Evolutionary conservation across 2,888 invertebrate species (phyloP).

Genomic region (Sphaerophoria taeniata): DNA sequence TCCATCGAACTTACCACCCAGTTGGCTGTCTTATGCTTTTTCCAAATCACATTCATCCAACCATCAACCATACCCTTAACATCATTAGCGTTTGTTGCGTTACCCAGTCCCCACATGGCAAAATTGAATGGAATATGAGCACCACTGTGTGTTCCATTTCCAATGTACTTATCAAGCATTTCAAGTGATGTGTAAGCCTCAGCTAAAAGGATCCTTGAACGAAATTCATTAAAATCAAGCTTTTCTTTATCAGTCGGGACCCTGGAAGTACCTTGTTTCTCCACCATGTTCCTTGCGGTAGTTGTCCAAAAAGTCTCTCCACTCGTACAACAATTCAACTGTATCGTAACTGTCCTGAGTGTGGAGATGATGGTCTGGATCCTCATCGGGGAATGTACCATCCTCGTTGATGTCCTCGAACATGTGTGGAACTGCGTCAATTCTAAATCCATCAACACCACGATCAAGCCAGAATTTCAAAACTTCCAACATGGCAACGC

Average conservation of each 20-base stretch:
- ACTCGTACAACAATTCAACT: slow-evolving; percentile 85
- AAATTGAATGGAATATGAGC: slow-evolving; percentile 88
- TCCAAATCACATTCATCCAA: slow-evolving; percentile 86
- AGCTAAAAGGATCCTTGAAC: slow-evolving; percentile 10
- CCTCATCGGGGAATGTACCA: slow-evolving; percentile 83
- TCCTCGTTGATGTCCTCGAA: slow-evolving; percentile 82
- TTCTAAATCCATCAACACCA: slow-evolving; percentile 90
- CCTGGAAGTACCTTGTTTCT: slow-evolving; percentile 77
- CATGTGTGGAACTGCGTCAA: slow-evolving; percentile 87
- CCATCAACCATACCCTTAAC: slow-evolving; percentile 84
- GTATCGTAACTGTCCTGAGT: slow-evolving; percentile 86
- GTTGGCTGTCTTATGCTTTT: slow-evolving; percentile 84
- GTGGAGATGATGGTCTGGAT: slow-evolving; percentile 85
- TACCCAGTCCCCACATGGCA: slow-evolving; percentile 83
- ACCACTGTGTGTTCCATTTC: slow-evolving; percentile 83
- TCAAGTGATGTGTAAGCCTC: slow-evolving; percentile 84
- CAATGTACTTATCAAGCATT: slow-evolving; percentile 85
- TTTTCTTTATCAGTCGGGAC: background rate
- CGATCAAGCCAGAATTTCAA: slow-evolving; percentile 89
- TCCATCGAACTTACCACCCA: slow-evolving; percentile 85
- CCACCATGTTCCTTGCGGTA: slow-evolving; percentile 80
- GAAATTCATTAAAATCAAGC: too few species aligned
- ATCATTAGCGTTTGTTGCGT: slow-evolving; percentile 84
- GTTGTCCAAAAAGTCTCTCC: slow-evolving; percentile 84
- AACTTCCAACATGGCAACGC: slow-evolving; percentile 86